These are phyloP conservation scores for Holotrichia oblita DNA, from an alignment of 1,140 invertebrate genomes.

Conservation along the genomic window DNA sequence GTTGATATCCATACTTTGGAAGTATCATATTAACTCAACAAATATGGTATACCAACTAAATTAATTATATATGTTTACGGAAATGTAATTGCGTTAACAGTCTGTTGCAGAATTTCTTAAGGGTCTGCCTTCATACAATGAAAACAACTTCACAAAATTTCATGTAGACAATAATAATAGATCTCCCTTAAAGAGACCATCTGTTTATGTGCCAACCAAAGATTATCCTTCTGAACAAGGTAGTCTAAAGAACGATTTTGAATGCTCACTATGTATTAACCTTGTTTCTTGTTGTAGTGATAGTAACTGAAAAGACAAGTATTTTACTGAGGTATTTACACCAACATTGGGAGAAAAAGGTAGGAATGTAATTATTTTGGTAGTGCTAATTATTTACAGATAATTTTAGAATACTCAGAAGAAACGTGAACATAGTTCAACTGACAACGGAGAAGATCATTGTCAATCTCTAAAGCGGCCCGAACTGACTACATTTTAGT, in stretches of 20 bases:
- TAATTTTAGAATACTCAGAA: slow-evolving; percentile 44
- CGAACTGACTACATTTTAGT: slow-evolving; percentile 40
- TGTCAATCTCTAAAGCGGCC: slow-evolving; percentile 41
- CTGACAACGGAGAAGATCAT: slow-evolving; percentile 40
- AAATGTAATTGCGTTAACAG: slow-evolving; percentile 61
- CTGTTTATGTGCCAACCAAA: slow-evolving; percentile 89
- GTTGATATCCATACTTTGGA: not conserved
- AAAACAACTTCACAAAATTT: slow-evolving; percentile 90
- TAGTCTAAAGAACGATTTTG: slow-evolving; percentile 58
- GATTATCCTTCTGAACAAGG: slow-evolving; percentile 90
- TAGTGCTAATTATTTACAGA: slow-evolving; percentile 13
- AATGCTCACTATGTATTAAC: not conserved
- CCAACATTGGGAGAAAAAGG: slow-evolving; percentile 94
- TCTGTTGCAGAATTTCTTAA: slow-evolving; percentile 89
- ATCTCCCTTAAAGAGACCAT: slow-evolving; percentile 84
- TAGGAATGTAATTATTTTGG: slow-evolving; percentile 54
- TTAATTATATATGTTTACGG: not conserved
- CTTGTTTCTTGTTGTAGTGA: slow-evolving; percentile 72
- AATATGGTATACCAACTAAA: slow-evolving; percentile 15
- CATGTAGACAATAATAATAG: slow-evolving; percentile 86
- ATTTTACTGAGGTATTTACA: slow-evolving; percentile 92
- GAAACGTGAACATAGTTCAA: slow-evolving; percentile 43
- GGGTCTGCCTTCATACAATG: slow-evolving; percentile 88
- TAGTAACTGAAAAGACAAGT: slow-evolving; percentile 94
- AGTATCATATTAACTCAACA: not conserved